A percentile compares a stretch with the other conserved stretches of the same genome.
Conservation (phyloP, 2,797 vertebrate species). For the Novumbra hubbsi region DNA sequence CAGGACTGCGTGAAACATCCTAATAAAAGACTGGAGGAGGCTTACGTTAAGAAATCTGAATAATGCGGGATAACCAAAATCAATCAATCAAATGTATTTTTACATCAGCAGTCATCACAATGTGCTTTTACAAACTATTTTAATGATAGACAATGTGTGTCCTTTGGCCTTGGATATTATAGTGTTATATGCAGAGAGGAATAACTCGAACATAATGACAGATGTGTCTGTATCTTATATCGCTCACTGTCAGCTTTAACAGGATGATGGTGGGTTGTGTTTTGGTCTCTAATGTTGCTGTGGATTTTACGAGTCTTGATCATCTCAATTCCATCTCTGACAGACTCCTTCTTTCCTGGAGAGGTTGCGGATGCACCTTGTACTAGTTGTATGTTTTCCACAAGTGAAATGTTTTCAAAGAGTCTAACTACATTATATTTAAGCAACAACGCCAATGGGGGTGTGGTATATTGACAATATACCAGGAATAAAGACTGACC, state of each 20-base stretch:
- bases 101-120: too few species aligned
- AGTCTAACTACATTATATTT: background rate
- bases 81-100: too few species aligned
- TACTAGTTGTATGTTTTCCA: background rate
- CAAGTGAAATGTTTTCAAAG: background rate
- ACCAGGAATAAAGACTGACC: too few species aligned
- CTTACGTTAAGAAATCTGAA: background rate
- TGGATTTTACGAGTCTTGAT: background rate
- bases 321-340: background rate
- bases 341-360: background rate
- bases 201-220: slow-evolving; percentile 22
- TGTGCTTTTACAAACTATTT: too few species aligned
- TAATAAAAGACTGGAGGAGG: background rate
- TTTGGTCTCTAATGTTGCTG: background rate
- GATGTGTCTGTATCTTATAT: slow-evolving; percentile 11
- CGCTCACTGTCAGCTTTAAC: slow-evolving; percentile 13
- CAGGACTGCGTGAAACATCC: background rate
- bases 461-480: too few species aligned
- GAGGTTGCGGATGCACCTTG: background rate
- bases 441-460: background rate
- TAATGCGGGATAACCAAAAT: background rate
- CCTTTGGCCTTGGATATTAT: background rate
- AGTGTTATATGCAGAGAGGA: slow-evolving; percentile 14
- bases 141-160: background rate
- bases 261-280: slow-evolving; percentile 3